Conservation (phyloP, 2,888 invertebrate genomes). For the Mythimna loreyi region DNA sequence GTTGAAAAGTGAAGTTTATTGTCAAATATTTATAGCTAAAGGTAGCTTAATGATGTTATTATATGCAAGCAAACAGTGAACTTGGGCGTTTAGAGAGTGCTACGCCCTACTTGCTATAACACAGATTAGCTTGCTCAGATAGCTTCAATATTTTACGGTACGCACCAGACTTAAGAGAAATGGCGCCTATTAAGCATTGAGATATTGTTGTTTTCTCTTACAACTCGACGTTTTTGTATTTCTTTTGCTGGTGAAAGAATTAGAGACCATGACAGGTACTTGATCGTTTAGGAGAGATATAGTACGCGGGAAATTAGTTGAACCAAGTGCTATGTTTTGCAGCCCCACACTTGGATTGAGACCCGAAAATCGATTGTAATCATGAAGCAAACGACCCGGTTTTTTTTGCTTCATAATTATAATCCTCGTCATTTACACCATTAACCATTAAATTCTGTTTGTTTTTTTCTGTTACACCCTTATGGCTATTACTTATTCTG, state of each 20-base stretch:
- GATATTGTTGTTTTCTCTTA: conserved; percentile 35
- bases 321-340: no score
- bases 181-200: conserved; percentile 36
- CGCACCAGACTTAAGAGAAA: conserved; percentile 41
- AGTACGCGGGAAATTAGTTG: no score
- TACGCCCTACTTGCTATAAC: conserved; percentile 63
- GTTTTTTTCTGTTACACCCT: no score
- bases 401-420: no score
- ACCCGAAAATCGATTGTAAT: no score
- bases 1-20: not conserved
- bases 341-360: no score
- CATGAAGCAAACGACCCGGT: no score
- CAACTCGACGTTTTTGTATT: conserved; percentile 1
- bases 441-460: no score
- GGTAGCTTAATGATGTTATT: conserved; percentile 35
- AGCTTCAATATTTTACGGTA: conserved; percentile 58
- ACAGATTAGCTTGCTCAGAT: conserved; percentile 43
- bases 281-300: conserved; percentile 1
- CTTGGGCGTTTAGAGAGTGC: conserved; percentile 62
- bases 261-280: not conserved
- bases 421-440: no score
- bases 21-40: not conserved
- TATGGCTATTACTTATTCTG: no score
- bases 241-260: not conserved
- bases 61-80: conserved; percentile 48